These are phyloP conservation scores for Dysidea cf. avara DNA, from an alignment of 37 sponge, comb jelly and placozoan species.

Conservation along the genomic window DNA sequence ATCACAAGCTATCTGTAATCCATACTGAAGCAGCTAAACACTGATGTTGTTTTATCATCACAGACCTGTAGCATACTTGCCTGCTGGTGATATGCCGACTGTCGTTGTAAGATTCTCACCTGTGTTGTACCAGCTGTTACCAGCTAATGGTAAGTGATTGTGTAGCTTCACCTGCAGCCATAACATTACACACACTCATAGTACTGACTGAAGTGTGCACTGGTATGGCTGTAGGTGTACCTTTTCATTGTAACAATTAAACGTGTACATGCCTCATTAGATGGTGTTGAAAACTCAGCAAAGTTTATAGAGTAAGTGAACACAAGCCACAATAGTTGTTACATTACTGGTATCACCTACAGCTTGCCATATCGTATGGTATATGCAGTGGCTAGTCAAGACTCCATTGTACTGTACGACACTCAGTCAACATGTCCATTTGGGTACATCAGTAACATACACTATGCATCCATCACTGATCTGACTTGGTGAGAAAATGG, in stretches of 20 bases:
- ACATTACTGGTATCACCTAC: neutral
- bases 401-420: conserved; percentile 84
- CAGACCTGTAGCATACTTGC: conserved; percentile 87
- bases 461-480: conserved; percentile 95
- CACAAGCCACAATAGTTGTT: too few species aligned
- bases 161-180: neutral
- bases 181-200: neutral
- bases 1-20: too few species aligned
- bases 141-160: neutral
- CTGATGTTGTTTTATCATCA: too few species aligned
- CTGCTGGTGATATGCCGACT: conserved; percentile 82
- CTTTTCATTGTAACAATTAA: too few species aligned
- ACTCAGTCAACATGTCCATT: conserved; percentile 87
- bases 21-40: too few species aligned
- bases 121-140: conserved; percentile 60
- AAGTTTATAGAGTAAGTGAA: too few species aligned
- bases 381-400: conserved; percentile 89
- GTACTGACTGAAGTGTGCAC: too few species aligned
- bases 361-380: conserved; percentile 94
- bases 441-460: conserved; percentile 77
- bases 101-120: conserved; percentile 84
- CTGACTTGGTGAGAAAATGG: conserved; percentile 76
- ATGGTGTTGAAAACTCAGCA: too few species aligned
- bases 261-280: too few species aligned
- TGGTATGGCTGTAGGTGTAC: too few species aligned